phyloP scores from a whole-genome alignment of 2,113 vertebrate genomes.

The Bungarus multicinctus region DNA sequence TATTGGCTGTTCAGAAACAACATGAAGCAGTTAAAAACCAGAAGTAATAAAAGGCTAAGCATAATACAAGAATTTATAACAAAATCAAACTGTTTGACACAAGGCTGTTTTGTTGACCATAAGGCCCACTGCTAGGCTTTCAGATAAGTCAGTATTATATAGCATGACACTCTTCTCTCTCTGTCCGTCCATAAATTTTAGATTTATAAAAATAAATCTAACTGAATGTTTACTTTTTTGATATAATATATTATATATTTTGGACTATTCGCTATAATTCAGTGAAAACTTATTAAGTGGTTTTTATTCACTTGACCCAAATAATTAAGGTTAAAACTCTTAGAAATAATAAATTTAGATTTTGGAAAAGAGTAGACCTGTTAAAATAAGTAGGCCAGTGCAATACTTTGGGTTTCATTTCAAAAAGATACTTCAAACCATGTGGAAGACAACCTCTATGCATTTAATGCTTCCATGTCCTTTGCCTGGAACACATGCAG shows the following conservation, averaged over 20 bases:
- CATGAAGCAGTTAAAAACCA: slow-evolving; percentile 3
- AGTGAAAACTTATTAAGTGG: not conserved
- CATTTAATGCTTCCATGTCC: not conserved
- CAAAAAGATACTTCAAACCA: not conserved
- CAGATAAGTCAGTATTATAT: not conserved
- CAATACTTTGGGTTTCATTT: not conserved
- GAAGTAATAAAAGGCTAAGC: not conserved
- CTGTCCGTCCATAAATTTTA: not conserved
- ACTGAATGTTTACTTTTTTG: not conserved
- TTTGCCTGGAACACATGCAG: not conserved
- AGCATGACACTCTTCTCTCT: not conserved
- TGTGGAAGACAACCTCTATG: not conserved
- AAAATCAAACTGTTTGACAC: not conserved
- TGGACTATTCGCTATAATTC: not conserved
- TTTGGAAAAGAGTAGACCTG: not conserved
- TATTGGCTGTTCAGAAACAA: slow-evolving; percentile 81
- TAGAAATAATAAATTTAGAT: slow-evolving; percentile 13
- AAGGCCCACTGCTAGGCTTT: not conserved
- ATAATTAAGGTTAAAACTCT: slow-evolving; percentile 5
- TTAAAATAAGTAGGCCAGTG: not conserved
- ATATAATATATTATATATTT: not conserved
- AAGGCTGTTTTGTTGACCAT: not conserved
- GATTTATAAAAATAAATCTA: not conserved
- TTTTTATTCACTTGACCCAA: not conserved
- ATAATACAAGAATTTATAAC: not conserved